Percentiles rank a stretch among this genome's conserved stretches.
Evolutionary conservation across 2,888 invertebrate species (phyloP).

Genomic region (Drosophila kanekoi): DNA sequence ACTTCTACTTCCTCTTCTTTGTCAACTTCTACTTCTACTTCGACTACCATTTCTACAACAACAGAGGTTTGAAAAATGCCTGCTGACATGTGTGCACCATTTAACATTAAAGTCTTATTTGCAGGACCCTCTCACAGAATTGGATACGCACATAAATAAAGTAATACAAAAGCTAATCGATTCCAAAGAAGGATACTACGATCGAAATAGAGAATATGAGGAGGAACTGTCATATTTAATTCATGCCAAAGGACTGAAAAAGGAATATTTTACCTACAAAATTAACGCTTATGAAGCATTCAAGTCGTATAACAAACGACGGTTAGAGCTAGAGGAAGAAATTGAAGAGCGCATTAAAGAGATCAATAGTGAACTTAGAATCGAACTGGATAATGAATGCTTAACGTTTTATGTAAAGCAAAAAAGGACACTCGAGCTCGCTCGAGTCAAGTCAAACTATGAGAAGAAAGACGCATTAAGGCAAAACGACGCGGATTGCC

Average conservation of each 20-base stretch:
- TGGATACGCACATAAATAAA: background rate
- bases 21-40: too few relatives aligned
- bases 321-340: conserved; percentile 3
- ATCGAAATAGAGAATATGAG: conserved; percentile 2
- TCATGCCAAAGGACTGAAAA: too few relatives aligned
- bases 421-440: background rate
- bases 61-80: conserved; percentile 1
- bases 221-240: background rate
- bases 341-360: background rate
- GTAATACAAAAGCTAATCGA: background rate
- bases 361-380: too few relatives aligned
- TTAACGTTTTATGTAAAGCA: background rate
- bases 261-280: too few relatives aligned
- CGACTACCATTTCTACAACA: background rate
- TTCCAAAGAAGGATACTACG: background rate
- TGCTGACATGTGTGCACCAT: too few relatives aligned
- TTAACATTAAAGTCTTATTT: background rate
- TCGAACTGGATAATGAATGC: background rate
- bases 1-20: too few relatives aligned
- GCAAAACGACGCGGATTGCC: too few relatives aligned
- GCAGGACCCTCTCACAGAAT: background rate
- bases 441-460: too few relatives aligned
- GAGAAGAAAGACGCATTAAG: too few relatives aligned
- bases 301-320: conserved; percentile 3
- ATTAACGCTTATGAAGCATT: background rate